phyloP scores from a whole-genome alignment of 2,888 invertebrate genomes.

The Dichetophora obliterata region DNA sequence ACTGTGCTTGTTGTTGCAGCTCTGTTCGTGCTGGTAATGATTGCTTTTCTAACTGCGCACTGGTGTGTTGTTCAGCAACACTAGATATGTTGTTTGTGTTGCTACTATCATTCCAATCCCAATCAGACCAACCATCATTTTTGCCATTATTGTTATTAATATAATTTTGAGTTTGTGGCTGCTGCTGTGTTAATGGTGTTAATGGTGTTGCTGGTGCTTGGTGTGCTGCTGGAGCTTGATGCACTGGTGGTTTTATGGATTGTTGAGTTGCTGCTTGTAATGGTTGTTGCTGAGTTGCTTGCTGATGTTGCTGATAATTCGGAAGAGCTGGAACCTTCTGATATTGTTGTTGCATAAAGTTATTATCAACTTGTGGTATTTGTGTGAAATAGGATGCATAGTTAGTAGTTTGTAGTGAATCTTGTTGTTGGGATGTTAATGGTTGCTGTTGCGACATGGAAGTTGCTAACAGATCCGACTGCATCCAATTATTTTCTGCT shows the following conservation, averaged over 20 bases:
- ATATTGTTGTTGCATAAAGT: constrained; percentile 48
- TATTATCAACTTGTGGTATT: constrained; percentile 41
- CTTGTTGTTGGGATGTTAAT: constrained; percentile 12
- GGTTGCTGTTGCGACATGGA: constrained; percentile 32
- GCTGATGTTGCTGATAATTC: constrained; percentile 32
- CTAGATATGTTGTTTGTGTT: constrained; percentile 33
- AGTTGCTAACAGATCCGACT: constrained; percentile 18
- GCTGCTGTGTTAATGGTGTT: constrained; percentile 31
- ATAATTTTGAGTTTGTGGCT: constrained; percentile 49
- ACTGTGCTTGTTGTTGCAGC: constrained; percentile 44
- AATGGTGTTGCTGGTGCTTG: too few relatives aligned
- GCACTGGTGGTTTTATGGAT: too few relatives aligned
- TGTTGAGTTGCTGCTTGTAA: constrained; percentile 31
- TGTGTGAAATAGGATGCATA: constrained; percentile 27
- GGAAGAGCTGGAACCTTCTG: constrained; percentile 49
- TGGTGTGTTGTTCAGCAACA: constrained; percentile 26
- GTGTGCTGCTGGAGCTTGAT: too few relatives aligned
- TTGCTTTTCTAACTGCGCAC: constrained; percentile 36
- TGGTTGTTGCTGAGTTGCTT: constrained; percentile 35
- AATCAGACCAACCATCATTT: constrained; percentile 66
- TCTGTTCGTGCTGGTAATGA: constrained; percentile 33
- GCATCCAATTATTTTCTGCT: constrained; percentile 36
- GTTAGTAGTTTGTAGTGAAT: constrained; percentile 34
- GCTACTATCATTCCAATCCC: constrained; percentile 64
- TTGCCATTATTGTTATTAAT: constrained; percentile 53